Conservation (phyloP, 2,888 invertebrate species). For the Neoitamus cyanurus region DNA sequence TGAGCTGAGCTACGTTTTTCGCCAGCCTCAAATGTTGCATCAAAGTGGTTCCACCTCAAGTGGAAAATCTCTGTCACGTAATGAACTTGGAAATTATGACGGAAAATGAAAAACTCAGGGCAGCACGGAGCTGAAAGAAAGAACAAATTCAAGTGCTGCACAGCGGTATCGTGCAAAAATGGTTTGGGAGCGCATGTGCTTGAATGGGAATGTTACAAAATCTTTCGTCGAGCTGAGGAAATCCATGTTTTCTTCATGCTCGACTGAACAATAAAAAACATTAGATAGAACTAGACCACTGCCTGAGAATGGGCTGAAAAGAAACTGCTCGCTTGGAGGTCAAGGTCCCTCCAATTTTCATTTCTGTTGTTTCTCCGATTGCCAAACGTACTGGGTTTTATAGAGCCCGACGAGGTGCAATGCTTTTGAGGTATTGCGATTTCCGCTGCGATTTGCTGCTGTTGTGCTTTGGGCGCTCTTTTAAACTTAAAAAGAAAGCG, state of each 20-base stretch:
- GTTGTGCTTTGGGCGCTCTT: background rate
- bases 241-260: conserved; percentile 34
- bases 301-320: conserved; percentile 11
- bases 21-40: background rate
- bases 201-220: conserved; percentile 33
- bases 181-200: conserved; percentile 1
- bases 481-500: background rate
- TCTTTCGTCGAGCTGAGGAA: conserved; percentile 1
- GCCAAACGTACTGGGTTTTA: background rate
- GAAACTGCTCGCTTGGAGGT: conserved; percentile 6
- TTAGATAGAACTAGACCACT: conserved; percentile 33
- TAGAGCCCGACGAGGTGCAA: background rate
- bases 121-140: background rate
- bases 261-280: conserved; percentile 7
- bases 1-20: background rate
- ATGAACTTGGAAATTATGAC: conserved; percentile 18
- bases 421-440: background rate
- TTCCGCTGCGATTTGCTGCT: background rate
- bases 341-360: conserved; percentile 7
- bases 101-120: background rate
- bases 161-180: conserved; percentile 29
- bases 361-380: background rate
- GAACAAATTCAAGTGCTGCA: background rate
- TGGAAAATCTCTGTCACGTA: conserved; percentile 34
- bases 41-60: background rate